Base-by-base conservation (phyloP, 2,797 vertebrate species). In the Avahi laniger region DNA sequence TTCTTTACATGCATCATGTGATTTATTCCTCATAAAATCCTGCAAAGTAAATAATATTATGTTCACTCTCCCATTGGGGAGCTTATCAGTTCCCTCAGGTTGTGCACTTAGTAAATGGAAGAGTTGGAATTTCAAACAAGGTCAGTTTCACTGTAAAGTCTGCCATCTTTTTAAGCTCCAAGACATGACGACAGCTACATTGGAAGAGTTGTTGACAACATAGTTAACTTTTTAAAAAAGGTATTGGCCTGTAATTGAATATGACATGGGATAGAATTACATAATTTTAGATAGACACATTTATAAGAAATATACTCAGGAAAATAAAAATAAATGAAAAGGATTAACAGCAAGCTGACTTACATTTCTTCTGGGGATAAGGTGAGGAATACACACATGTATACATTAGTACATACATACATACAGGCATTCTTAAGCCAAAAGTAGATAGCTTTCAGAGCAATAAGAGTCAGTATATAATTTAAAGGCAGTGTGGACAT, bases 241-340 rank as follows among this genome's bases (percentile, higher is more conserved):
- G 50, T 72, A 33, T 78, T 85, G 26, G 17, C 46, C 28, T 28
- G 15, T 50, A 43, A 24, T 43, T 76, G n/a, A 93, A 28, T 57
- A 15, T 59, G 41, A 5, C 83, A 81, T 1, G 76, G 8, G 63
- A 50, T 35, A 87, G 28, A 87, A 59, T 26, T 82, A 38, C 3
- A 24, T 48, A 46, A 48, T 67, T 83, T 87, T 17, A 86, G 67
- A n/a, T 57, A 63, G 28, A 73, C 83, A 89, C 38, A 81, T 89
- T 85, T 93, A 11, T 80, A 76, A 48, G 50, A 92, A 87, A 91
- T 59, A 18, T 70, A 59, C 46, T 69, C 30, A 28, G 48, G 14
- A 85, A 87, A 80, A 88, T 80, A 84, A 91, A 87, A 83, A 50
- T 46, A 46, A 89, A 78, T 7, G 83, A 57, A 93, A 91, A 91